Base-by-base conservation (phyloP, 1,140 invertebrate species). In the Euwallacea similis region DNA sequence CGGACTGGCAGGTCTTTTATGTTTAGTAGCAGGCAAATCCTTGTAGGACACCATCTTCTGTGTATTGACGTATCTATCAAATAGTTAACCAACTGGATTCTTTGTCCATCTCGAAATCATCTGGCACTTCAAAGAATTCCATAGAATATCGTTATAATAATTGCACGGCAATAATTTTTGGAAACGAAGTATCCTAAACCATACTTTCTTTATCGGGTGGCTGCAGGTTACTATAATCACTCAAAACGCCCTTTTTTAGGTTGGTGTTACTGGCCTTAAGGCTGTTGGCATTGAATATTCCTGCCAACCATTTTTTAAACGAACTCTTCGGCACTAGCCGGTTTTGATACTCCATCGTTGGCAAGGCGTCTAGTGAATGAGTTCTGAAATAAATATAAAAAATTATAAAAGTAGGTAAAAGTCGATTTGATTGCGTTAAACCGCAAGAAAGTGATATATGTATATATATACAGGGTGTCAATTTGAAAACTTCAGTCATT, bases 301-400 rank as follows among this genome's bases (percentile, higher is more conserved):
- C 88, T 33, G 88, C 84, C 42, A 92, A 79, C 89, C 90, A 92
- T 66, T 85, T 88, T 71, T 86, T 86, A 50, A 91, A 82, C 7
- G 86, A 86, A 76, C 83, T 85, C 64, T 86, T 85, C 15, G n/a
- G 55, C 21, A 47, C 16, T 33, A 67, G 42, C 10, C 43, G 61
- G 47, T 66, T 71, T n/a, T 66, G 63, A n/a, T 63, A 66, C 42
- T 66, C 69, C 67, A 83, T 75, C 79, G 81, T 73, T 62, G 75
- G 60, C 60, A 79, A 53, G 60, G 90, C 86, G 83, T 93, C 91
- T 21, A 93, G 82, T n/a, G 91, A 93, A 74, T 87, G 87, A 88
- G 91, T 93, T 75, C 89, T 82, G 83, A 70, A 84, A 76, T 11
- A 42, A 13, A n/a, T n/a, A n/a, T n/a, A 69, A 43, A 58, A 42